Conservation (phyloP, 2,888 invertebrate species). For the Cloeon dipterum region DNA sequence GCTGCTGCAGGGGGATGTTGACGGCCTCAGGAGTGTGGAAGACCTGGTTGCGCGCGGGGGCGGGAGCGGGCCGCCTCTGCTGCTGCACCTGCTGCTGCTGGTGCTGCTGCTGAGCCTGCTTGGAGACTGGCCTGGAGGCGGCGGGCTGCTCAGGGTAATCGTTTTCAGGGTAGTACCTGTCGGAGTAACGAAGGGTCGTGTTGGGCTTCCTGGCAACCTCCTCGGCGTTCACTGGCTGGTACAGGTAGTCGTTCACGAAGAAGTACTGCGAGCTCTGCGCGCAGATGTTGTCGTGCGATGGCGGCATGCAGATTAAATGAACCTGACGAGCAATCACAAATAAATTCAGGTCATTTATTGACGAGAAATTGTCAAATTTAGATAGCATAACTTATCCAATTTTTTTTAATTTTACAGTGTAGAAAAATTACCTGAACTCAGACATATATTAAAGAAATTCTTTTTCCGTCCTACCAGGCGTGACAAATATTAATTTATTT, state of each 20-base stretch:
- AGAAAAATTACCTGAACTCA: too few species aligned
- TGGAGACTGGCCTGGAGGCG: conserved; percentile 17
- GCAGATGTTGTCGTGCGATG: conserved; percentile 70
- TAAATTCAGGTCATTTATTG: too few species aligned
- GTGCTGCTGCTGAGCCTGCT: conserved; percentile 9
- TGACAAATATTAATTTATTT: too few species aligned
- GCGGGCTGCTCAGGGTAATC: conserved; percentile 32
- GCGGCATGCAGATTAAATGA: conserved; percentile 83
- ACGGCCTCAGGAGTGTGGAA: conserved; percentile 71
- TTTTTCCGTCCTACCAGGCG: too few species aligned
- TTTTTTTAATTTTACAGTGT: too few species aligned
- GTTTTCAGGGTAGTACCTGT: conserved; percentile 60
- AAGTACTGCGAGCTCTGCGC: conserved; percentile 73
- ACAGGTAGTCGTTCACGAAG: conserved; percentile 79
- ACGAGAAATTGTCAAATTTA: too few species aligned
- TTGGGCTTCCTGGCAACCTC: conserved; percentile 62
- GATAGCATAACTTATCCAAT: too few species aligned
- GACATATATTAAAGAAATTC: too few species aligned
- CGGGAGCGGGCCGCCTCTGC: neutral
- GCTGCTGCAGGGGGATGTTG: conserved; percentile 61
- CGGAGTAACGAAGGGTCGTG: conserved; percentile 54
- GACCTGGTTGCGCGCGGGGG: conserved; percentile 29
- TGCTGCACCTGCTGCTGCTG: neutral
- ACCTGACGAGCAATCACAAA: conserved; percentile 33
- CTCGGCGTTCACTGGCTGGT: conserved; percentile 66